Evolutionary conservation across 2,113 vertebrate species (phyloP).

Genomic region (Siniperca knerii): DNA sequence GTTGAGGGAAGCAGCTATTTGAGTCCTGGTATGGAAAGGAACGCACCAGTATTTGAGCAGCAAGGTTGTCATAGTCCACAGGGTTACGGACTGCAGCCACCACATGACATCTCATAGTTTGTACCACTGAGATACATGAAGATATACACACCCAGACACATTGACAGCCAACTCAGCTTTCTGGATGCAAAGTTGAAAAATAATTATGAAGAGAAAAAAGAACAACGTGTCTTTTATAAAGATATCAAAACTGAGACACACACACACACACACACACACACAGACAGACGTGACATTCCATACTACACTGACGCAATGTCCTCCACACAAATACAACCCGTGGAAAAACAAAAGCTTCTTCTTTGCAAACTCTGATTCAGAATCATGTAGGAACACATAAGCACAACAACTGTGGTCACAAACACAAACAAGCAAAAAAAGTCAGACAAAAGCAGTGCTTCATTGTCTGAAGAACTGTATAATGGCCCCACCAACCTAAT

Average conservation of each 20-base stretch:
- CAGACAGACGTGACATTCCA: slow-evolving; percentile 18
- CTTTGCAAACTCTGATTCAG: slow-evolving; percentile 67
- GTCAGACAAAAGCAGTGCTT: slow-evolving; percentile 31
- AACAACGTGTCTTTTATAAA: slow-evolving; percentile 49
- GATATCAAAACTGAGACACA: slow-evolving; percentile 12
- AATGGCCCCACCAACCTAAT: slow-evolving; percentile 53
- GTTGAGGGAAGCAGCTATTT: slow-evolving; percentile 47
- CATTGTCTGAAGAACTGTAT: slow-evolving; percentile 54
- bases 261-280: neutral
- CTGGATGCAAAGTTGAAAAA: slow-evolving; percentile 5
- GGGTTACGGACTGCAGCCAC: slow-evolving; percentile 6
- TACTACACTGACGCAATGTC: slow-evolving; percentile 25
- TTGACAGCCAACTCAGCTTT: slow-evolving; percentile 10
- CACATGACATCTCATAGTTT: slow-evolving; percentile 3
- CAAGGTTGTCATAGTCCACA: slow-evolving; percentile 19
- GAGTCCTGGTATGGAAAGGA: slow-evolving; percentile 30
- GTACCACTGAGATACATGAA: neutral
- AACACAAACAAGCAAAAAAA: neutral
- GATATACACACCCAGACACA: neutral
- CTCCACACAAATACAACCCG: slow-evolving; percentile 25
- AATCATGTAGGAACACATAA: slow-evolving; percentile 35
- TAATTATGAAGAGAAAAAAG: neutral
- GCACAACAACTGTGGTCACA: slow-evolving; percentile 17
- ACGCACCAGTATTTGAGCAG: slow-evolving; percentile 46
- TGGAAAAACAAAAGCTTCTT: slow-evolving; percentile 58